Base-by-base conservation (phyloP, 2,113 vertebrate species). In the Dipodomys spectabilis region DNA sequence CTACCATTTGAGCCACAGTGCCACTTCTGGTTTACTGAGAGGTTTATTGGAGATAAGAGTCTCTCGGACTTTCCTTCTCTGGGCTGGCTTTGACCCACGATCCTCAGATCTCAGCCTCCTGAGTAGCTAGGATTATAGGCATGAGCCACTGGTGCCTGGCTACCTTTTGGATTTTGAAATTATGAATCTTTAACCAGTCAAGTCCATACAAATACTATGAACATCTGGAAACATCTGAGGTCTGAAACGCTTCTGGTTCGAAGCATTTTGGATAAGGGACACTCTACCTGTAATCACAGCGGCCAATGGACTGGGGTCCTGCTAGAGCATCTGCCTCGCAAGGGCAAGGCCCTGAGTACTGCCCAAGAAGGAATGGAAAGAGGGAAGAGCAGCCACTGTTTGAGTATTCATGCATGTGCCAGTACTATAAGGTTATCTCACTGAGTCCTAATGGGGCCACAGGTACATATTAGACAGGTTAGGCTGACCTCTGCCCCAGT, bases 391-490 rank as follows among this genome's bases (percentile, higher is more conserved):
- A 32, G 67, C 39, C 25, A 30, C 0, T 67, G 2, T 23, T 20
- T 32, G 53, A 62, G 65, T 23, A 13, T 39, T 53, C 49, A 12
- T 23, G 0, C 2, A 0, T 35, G 44, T 22, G 19, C 7, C 12
- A 15, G 20, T 0, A 8, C 15, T 3, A 7, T 8, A 28, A 28
- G 2, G 0, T 44, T 11, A 9, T 10, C 44, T 86, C 64, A 22
- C 18, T 35, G 2, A 45, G 20, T 22, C 73, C 23, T 22, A 1
- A 3, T 23, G 79, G 53, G 32, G 53, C 73, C 45, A 0, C 18
- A 68, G n/a, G 39, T 11, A 23, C 5, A 1, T 18, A 5, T 77
- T 44, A 6, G 23, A 22, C 35, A 78, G 32, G 32, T 19, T 10
- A 84, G 77, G 60, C 75, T 74, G 32, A 94, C 28, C 35, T 30